phyloP scores from a whole-genome alignment of 2,888 invertebrate genomes.

The Octodonta nipae region DNA sequence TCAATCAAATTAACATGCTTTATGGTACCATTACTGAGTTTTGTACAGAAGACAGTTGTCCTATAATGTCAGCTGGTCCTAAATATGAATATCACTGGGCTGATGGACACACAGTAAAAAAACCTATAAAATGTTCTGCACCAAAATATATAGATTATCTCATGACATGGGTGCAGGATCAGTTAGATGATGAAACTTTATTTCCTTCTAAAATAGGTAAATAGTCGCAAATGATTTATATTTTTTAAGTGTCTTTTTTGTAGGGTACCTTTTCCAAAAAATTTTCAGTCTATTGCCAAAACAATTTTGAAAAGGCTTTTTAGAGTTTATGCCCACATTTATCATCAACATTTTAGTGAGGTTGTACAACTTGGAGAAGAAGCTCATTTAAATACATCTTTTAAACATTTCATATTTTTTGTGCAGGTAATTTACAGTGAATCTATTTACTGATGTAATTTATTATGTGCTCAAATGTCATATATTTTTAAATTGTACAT shows the following conservation, averaged over 20 bases:
- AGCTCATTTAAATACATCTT: conserved; percentile 97
- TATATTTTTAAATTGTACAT: too few species aligned
- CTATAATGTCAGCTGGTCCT: conserved; percentile 97
- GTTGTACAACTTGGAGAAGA: conserved; percentile 96
- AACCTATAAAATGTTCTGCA: conserved; percentile 96
- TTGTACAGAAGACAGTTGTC: conserved; percentile 92
- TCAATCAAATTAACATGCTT: conserved; percentile 99
- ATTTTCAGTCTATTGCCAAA: conserved; percentile 91
- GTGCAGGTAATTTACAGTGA: conserved; percentile 15
- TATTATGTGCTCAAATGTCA: too few species aligned
- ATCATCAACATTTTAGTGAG: conserved; percentile 97
- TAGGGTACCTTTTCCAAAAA: conserved; percentile 96
- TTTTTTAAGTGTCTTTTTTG: too few species aligned
- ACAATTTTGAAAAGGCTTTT: conserved; percentile 95
- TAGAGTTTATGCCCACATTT: conserved; percentile 98
- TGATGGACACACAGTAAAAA: conserved; percentile 93
- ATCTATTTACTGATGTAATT: too few species aligned
- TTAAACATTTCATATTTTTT: conserved; percentile 79
- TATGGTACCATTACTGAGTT: conserved; percentile 99
- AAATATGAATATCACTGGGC: conserved; percentile 99
- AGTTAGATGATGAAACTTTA: conserved; percentile 92
- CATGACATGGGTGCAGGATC: conserved; percentile 99
- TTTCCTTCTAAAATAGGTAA: conserved; percentile 95
- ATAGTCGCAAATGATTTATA: not conserved
- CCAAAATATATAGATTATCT: conserved; percentile 98